Evolutionary conservation across 2,113 vertebrate genomes (phyloP).

Genomic region (Serilophus lunatus): DNA sequence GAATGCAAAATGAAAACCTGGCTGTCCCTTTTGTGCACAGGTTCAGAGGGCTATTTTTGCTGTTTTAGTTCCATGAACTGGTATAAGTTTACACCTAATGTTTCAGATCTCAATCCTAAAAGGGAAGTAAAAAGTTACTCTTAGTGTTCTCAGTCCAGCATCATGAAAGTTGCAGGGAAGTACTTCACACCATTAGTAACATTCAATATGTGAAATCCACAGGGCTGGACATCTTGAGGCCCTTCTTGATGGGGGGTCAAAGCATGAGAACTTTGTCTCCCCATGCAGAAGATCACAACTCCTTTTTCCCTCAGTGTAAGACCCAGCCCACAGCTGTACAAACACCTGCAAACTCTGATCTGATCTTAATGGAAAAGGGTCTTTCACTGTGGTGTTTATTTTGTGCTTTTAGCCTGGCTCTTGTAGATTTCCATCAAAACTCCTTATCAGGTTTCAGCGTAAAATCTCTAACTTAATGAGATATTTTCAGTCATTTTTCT

Average conservation of each 20-base stretch:
- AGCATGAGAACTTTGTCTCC: constrained; percentile 3
- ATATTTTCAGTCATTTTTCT: neutral
- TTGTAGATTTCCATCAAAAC: constrained; percentile 41
- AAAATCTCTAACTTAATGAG: constrained; percentile 8
- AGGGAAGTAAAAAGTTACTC: neutral
- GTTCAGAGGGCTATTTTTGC: neutral
- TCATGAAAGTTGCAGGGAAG: neutral
- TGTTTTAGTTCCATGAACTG: neutral
- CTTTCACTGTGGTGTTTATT: constrained; percentile 42
- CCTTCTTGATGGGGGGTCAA: constrained; percentile 18
- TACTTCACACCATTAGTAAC: neutral
- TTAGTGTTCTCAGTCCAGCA: neutral
- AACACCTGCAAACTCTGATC: constrained; percentile 46
- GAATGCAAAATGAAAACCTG: neutral
- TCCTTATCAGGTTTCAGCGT: constrained; percentile 32
- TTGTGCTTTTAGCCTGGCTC: constrained; percentile 36
- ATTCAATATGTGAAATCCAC: neutral
- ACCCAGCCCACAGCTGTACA: constrained; percentile 42
- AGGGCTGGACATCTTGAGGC: constrained; percentile 28
- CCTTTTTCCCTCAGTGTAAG: neutral
- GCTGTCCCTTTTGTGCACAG: neutral
- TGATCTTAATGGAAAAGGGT: constrained; percentile 22
- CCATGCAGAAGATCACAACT: constrained; percentile 28
- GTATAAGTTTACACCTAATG: neutral
- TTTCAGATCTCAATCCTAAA: neutral